phyloP scores from a whole-genome alignment of 2,888 invertebrate genomes.

The Apamea crenata region DNA sequence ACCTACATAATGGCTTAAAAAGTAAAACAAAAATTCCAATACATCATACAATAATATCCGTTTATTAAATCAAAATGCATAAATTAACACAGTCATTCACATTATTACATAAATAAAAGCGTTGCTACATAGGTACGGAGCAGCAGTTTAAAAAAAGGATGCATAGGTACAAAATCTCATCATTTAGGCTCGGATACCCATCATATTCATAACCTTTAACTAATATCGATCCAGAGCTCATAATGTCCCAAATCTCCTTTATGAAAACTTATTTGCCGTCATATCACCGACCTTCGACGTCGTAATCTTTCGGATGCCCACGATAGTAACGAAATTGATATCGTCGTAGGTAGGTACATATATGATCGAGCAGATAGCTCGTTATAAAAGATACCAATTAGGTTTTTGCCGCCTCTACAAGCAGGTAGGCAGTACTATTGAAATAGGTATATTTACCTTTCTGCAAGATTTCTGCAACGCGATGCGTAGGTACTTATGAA shows the following conservation, averaged over 20 bases:
- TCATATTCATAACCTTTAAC: neutral
- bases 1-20: neutral
- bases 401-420: neutral
- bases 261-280: constrained; percentile 1
- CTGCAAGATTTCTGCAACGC: too few relatives aligned
- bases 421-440: neutral
- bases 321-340: constrained; percentile 49
- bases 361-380: constrained; percentile 7
- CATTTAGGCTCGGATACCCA: neutral
- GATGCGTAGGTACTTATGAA: too few relatives aligned
- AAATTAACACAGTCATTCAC: constrained; percentile 58
- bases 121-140: neutral
- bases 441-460: too few relatives aligned
- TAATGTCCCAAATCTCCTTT: neutral
- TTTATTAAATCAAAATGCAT: constrained; percentile 40
- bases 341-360: too few relatives aligned
- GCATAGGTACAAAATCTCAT: constrained; percentile 7
- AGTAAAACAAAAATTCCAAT: constrained; percentile 17
- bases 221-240: neutral
- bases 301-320: constrained; percentile 12
- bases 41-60: constrained; percentile 30
- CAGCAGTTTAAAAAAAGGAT: constrained; percentile 8
- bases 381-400: constrained; percentile 18
- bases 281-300: constrained; percentile 33
- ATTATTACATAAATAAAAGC: constrained; percentile 35